Percentiles rank a stretch among this genome's conserved stretches.
These are phyloP conservation scores for Bubo blakistoni DNA, from an alignment of 2,113 vertebrate species.

Conservation along the genomic window DNA sequence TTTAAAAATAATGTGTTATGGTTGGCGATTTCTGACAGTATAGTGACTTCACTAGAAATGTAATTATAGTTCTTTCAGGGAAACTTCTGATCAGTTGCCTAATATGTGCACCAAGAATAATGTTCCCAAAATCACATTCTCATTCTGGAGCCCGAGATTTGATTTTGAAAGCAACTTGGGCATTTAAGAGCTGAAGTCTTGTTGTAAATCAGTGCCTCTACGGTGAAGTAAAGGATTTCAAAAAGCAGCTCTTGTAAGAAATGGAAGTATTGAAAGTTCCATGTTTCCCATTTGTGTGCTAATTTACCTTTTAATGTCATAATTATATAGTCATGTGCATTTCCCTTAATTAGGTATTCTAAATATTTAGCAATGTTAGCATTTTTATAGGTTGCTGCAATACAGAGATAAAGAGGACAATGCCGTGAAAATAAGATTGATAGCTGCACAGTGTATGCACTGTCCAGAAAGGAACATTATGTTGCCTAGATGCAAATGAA, in stretches of 20 bases:
- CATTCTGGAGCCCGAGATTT: background rate
- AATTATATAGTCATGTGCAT: background rate
- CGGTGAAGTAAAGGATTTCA: background rate
- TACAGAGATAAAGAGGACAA: conserved; percentile 74
- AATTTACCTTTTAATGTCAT: background rate
- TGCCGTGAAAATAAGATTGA: conserved; percentile 27
- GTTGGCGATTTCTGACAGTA: background rate
- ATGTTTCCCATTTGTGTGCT: background rate
- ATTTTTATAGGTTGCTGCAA: conserved; percentile 44
- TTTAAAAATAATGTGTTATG: background rate
- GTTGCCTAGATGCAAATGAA: background rate
- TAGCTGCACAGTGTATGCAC: background rate
- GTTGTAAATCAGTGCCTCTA: background rate
- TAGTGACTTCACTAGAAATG: background rate
- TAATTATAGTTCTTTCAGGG: background rate
- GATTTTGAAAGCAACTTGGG: background rate
- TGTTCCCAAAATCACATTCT: background rate
- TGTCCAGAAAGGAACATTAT: background rate
- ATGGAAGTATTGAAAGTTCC: background rate
- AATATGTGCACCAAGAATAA: background rate
- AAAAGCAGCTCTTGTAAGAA: background rate
- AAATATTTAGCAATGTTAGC: background rate
- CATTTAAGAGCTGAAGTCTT: background rate
- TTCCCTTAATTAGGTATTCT: background rate
- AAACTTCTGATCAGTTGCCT: background rate